Percentiles rank a stretch among this genome's conserved stretches.
Conservation (phyloP, 2,113 vertebrate genomes). For the Nothobranchius kuhntae region DNA sequence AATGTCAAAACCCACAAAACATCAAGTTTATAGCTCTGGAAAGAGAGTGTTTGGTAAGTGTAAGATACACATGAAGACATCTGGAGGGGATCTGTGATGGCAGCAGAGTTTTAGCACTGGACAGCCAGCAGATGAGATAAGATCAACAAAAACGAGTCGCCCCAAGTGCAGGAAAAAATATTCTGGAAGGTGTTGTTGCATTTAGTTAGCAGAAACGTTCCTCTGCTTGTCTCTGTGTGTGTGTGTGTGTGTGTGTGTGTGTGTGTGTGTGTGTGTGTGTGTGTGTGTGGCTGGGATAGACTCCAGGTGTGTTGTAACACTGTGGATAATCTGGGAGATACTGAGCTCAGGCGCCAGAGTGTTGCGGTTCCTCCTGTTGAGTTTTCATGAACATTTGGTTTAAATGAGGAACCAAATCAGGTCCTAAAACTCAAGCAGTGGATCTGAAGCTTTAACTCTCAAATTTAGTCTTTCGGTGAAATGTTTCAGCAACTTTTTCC, state of each 20-base stretch:
- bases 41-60: slow-evolving; percentile 37
- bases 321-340: slow-evolving; percentile 43
- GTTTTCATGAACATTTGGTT: slow-evolving; percentile 50
- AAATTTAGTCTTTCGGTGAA: no score
- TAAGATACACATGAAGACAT: slow-evolving; percentile 59
- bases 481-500: no score
- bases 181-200: slow-evolving; percentile 33
- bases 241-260: no score
- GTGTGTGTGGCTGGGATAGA: slow-evolving; percentile 34
- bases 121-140: slow-evolving; percentile 41
- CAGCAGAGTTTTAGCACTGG: slow-evolving; percentile 28
- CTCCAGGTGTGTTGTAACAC: slow-evolving; percentile 66
- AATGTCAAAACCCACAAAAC: slow-evolving; percentile 2
- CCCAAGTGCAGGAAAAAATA: slow-evolving; percentile 21
- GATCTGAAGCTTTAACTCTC: no score
- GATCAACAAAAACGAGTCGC: slow-evolving; percentile 32
- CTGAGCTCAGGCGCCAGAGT: slow-evolving; percentile 39
- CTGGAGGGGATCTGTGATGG: slow-evolving; percentile 66
- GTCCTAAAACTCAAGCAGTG: slow-evolving; percentile 1
- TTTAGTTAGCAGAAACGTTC: slow-evolving; percentile 39
- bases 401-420: slow-evolving; percentile 21
- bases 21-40: slow-evolving; percentile 21
- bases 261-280: slow-evolving; percentile 29
- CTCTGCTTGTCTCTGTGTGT: neutral
- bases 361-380: slow-evolving; percentile 33